These are phyloP conservation scores for Castor canadensis DNA, from an alignment of 2,113 vertebrate genomes.

Conservation along the genomic window DNA sequence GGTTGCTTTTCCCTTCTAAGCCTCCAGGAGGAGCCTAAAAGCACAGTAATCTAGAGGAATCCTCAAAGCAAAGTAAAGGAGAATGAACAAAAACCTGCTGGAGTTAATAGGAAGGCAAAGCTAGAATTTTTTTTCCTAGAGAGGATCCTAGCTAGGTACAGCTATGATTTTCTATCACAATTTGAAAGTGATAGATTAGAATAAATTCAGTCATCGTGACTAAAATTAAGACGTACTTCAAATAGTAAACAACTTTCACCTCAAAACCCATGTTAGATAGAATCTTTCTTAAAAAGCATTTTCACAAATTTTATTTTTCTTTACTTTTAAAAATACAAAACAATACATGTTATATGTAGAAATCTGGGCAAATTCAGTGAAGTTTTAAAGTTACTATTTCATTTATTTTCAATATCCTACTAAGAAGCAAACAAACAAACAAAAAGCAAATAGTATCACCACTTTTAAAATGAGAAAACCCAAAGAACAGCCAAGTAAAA, in stretches of 20 bases:
- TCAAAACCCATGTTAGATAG: neutral
- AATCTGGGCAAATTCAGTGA: slow-evolving; percentile 4
- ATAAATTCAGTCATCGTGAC: neutral
- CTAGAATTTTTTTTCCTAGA: neutral
- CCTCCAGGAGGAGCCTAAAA: neutral
- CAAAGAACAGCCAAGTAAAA: neutral
- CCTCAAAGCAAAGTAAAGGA: neutral
- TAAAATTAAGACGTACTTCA: neutral
- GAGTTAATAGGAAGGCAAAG: neutral
- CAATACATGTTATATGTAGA: neutral
- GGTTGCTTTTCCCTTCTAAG: neutral
- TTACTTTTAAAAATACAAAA: neutral
- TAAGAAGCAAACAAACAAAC: neutral
- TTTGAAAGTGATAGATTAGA: neutral
- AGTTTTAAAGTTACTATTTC: slow-evolving; percentile 38
- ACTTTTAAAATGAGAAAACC: slow-evolving; percentile 18
- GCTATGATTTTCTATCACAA: neutral
- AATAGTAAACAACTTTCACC: neutral
- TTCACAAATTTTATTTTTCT: too few species aligned
- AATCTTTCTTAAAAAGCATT: neutral
- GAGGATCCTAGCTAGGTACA: neutral
- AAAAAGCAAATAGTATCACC: too few species aligned
- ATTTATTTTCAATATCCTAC: slow-evolving; percentile 28
- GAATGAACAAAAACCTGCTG: neutral
- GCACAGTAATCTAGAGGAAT: neutral